Base-by-base conservation (phyloP, 2,797 vertebrate genomes). In the Cynodonichthys magdalenae region DNA sequence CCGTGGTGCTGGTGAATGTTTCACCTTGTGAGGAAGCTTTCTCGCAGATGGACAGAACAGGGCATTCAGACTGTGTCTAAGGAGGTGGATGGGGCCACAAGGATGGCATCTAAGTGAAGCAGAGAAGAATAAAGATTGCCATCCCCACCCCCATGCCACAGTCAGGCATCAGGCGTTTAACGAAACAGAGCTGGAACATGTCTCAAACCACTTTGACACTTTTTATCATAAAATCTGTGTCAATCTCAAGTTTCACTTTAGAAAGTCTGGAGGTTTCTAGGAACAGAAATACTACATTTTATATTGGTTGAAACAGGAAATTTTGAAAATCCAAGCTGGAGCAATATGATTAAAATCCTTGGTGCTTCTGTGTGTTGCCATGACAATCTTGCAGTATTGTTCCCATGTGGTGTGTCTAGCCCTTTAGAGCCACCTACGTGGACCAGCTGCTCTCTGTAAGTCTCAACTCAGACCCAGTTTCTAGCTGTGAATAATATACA, bases 311-410 rank as follows among this genome's bases (percentile, higher is more conserved):
- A 45, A 50, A 48, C 28, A 28, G 24, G 3, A 54, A 31, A 54
- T 17, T 53, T 15, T 6, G 31, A 10, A 12, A 39, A 42, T 29
- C 15, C 53, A 56, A 48, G 20, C 4, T 15, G 41, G 14, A 15
- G 27, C 53, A 34, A 29, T 15, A 44, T 34, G 46, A 49, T 65
- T 55, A 46, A 67, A 70, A 45, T 65, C 29, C 68, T 50, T 74
- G 75, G 79, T 75, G 75, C 74, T 75, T 76, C 74, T 74, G 75
- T 78, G 72, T 71, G 87, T 91, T 91, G 78, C 90, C 88, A 89
- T 92, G 88, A 88, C 89, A 79, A 90, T 84, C 82, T 36, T 74
- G 81, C 84, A 75, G 79, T 71, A 74, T 84, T 67, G 67, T 83
- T 89, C 66, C 62, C 55, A 24, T 65, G 72, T 82, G 77, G 81